Base-by-base conservation (phyloP, 2,113 vertebrate genomes). In the Bucco capensis region DNA sequence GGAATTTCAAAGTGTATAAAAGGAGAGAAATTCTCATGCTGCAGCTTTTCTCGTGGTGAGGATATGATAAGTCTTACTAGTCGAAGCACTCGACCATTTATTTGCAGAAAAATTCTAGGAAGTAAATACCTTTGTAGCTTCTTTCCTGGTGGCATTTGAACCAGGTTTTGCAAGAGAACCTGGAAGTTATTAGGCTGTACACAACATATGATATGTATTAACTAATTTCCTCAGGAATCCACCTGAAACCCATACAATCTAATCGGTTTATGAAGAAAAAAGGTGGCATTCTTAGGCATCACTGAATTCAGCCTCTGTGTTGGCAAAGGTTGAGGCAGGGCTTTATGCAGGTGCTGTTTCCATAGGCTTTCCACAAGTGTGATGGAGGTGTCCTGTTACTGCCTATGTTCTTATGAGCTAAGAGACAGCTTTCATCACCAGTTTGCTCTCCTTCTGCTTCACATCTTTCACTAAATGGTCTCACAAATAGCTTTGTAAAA, bases 301-400 rank as follows among this genome's bases (percentile, higher is more conserved):
- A 0, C 1, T 58, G 25, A 47, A 19, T 75, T 51, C 8, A 6
- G 10, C 7, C 49, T 67, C 8, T 54, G 35, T 5, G 15, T 38
- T 44, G 25, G n/a, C 35, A 12, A 19, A 64, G 31, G 17, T 5
- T 53, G 14, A 33, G 28, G 10, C 18, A 60, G 47, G 53, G 21
- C 18, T 70, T 76, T 22, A 3, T 19, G 49, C 19, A 69, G 37
- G 15, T 15, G 12, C 24, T 50, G 22, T 14, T 38, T 61, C n/a
- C 27, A 0, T n/a, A 42, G 35, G 21, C 21, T 77, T 23, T 35
- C 2, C 1, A 0, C 0, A 1, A 6, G 0, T 18, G 30, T 67
- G 74, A 1, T 66, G 60, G 44, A 27, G 9, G 2, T 81, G 17
- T 44, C n/a, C 33, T 67, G 38, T 19, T 35, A 14, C 27, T 66